Conservation (phyloP, 53 echinoderm and acorn worm species). For the Crossaster papposus region DNA sequence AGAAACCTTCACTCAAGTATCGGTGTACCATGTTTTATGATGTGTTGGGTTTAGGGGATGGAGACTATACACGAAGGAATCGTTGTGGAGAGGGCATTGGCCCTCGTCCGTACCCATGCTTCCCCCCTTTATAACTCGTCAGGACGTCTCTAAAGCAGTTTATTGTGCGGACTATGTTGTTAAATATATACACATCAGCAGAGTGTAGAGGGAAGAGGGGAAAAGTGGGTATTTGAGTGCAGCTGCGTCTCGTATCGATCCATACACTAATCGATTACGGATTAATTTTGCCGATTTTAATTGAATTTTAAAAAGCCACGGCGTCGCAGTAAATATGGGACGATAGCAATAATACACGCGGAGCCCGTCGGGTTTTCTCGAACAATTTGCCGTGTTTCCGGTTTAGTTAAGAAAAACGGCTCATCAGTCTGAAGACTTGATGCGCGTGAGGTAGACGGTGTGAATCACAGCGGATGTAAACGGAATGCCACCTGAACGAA, state of each 20-base stretch:
- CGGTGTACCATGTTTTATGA: conserved; percentile 15
- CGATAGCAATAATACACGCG: not conserved
- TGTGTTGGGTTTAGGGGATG: not conserved
- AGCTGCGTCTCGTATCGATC: conserved; percentile 59
- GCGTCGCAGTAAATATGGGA: not conserved
- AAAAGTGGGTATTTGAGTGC: conserved; percentile 2
- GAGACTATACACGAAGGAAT: not conserved
- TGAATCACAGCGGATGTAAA: too few species aligned
- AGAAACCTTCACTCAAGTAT: conserved; percentile 48
- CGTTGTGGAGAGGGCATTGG: conserved; percentile 19
- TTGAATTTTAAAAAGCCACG: conserved; percentile 30
- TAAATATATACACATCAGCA: not conserved
- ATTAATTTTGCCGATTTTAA: conserved; percentile 59
- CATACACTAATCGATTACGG: conserved; percentile 20
- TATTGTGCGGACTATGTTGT: not conserved
- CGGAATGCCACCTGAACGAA: too few species aligned
- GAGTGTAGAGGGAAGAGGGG: not conserved
- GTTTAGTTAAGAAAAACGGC: not conserved
- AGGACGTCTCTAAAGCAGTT: not conserved
- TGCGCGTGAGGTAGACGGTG: too few species aligned
- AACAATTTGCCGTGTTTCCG: not conserved
- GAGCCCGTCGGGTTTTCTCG: not conserved
- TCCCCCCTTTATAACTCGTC: not conserved
- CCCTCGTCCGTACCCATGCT: not conserved
- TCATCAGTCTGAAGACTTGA: not conserved